These are phyloP conservation scores for Hafferia zeledoni DNA, from an alignment of 2,797 vertebrate species.

Conservation along the genomic window DNA sequence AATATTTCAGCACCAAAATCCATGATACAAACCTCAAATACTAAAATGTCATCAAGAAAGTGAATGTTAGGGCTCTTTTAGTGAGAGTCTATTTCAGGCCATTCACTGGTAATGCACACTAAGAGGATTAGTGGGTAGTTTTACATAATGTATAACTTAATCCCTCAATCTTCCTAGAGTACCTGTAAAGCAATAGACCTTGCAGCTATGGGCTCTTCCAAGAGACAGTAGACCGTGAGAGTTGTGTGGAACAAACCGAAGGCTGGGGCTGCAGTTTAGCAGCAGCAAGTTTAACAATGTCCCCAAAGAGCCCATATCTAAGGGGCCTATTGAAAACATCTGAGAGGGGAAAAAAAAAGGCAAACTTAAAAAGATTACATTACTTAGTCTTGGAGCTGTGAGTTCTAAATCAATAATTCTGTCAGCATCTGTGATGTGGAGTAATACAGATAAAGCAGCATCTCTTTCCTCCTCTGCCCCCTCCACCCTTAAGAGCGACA, in stretches of 20 bases:
- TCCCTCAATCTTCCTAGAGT: slow-evolving; percentile 60
- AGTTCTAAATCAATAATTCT: slow-evolving; percentile 74
- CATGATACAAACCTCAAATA: slow-evolving; percentile 70
- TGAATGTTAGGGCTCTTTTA: slow-evolving; percentile 70
- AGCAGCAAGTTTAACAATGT: slow-evolving; percentile 16
- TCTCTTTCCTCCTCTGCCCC: neutral
- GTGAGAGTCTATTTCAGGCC: slow-evolving; percentile 61
- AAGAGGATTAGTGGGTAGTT: slow-evolving; percentile 65
- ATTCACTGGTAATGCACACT: slow-evolving; percentile 69
- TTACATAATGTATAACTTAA: slow-evolving; percentile 65
- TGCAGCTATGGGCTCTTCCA: slow-evolving; percentile 64
- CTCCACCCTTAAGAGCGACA: neutral
- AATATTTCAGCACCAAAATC: slow-evolving; percentile 69
- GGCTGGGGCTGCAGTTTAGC: slow-evolving; percentile 25
- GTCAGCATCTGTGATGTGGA: slow-evolving; percentile 70
- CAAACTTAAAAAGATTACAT: slow-evolving; percentile 26
- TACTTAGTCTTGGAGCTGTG: slow-evolving; percentile 55
- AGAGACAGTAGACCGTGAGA: slow-evolving; percentile 12
- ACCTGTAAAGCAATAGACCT: slow-evolving; percentile 67
- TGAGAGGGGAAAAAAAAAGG: neutral
- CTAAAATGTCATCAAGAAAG: slow-evolving; percentile 58
- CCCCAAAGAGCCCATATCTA: slow-evolving; percentile 51
- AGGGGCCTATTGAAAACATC: slow-evolving; percentile 56
- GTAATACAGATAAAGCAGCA: slow-evolving; percentile 55
- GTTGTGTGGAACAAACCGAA: slow-evolving; percentile 11